Percentiles rank a stretch among this genome's conserved stretches.
Evolutionary conservation across 2,797 vertebrate genomes (phyloP).

Genomic region (Babyrousa celebensis): DNA sequence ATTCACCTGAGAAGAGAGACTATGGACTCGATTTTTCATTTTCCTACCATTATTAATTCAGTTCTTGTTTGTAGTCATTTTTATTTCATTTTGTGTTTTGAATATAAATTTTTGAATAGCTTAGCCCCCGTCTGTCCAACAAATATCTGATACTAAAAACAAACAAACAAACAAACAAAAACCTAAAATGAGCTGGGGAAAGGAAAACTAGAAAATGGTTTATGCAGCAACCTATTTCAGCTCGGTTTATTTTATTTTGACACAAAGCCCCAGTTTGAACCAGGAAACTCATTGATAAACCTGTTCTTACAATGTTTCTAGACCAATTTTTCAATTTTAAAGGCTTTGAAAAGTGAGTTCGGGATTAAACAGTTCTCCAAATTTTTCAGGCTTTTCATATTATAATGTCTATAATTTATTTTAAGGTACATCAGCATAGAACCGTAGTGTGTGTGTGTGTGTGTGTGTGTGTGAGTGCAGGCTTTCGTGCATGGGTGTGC

Average conservation of each 20-base stretch:
- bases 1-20: not conserved
- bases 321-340: slow-evolving; percentile 51
- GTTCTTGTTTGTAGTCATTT: not conserved
- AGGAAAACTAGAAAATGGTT: slow-evolving; percentile 46
- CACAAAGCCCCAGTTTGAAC: not conserved
- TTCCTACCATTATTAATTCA: not conserved
- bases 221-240: not conserved
- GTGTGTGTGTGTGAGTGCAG: not conserved
- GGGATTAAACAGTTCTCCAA: not conserved
- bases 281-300: slow-evolving; percentile 51
- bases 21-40: not conserved
- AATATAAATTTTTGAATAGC: slow-evolving; percentile 38
- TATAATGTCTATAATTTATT: slow-evolving; percentile 3
- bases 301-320: slow-evolving; percentile 47
- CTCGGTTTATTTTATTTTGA: slow-evolving; percentile 68
- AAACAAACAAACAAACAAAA: not conserved
- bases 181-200: not conserved
- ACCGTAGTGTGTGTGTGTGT: not conserved
- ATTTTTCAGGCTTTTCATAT: not conserved
- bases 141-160: slow-evolving; percentile 48
- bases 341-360: slow-evolving; percentile 42
- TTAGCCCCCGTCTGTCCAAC: fast-evolving
- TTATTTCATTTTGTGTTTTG: slow-evolving; percentile 52
- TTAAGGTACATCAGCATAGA: not conserved
- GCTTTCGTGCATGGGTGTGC: too few relatives aligned